phyloP scores from a whole-genome alignment of 1,140 invertebrate genomes.

The Alviniconcha marisindica region DNA sequence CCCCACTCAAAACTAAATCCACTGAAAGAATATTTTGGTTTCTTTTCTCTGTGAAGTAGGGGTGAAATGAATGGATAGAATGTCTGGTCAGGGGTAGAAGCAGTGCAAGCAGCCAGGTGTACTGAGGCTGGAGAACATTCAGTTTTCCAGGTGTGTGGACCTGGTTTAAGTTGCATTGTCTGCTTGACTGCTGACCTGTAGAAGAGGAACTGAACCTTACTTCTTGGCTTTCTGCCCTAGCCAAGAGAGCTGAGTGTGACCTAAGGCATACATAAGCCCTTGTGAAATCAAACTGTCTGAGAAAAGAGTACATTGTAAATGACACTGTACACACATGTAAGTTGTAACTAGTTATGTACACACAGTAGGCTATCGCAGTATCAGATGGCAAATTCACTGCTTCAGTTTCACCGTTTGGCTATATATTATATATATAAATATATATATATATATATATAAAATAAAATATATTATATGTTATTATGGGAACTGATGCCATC shows the following conservation, averaged over 20 bases:
- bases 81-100: neutral
- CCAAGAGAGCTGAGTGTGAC: neutral
- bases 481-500: too few relatives aligned
- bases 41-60: neutral
- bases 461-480: too few relatives aligned
- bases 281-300: neutral
- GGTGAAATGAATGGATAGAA: neutral
- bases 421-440: too few relatives aligned
- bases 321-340: too few relatives aligned
- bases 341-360: too few relatives aligned
- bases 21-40: slow-evolving; percentile 14
- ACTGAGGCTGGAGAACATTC: neutral
- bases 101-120: neutral
- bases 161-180: neutral
- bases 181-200: slow-evolving; percentile 23
- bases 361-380: too few relatives aligned
- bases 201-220: neutral
- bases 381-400: too few relatives aligned
- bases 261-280: slow-evolving; percentile 1
- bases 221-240: neutral
- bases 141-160: slow-evolving; percentile 9
- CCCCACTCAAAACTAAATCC: neutral
- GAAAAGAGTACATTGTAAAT: too few relatives aligned
- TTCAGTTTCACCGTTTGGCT: too few relatives aligned
- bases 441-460: too few relatives aligned